Conservation (phyloP, 2,888 invertebrate genomes). For the Ormia ochracea region DNA sequence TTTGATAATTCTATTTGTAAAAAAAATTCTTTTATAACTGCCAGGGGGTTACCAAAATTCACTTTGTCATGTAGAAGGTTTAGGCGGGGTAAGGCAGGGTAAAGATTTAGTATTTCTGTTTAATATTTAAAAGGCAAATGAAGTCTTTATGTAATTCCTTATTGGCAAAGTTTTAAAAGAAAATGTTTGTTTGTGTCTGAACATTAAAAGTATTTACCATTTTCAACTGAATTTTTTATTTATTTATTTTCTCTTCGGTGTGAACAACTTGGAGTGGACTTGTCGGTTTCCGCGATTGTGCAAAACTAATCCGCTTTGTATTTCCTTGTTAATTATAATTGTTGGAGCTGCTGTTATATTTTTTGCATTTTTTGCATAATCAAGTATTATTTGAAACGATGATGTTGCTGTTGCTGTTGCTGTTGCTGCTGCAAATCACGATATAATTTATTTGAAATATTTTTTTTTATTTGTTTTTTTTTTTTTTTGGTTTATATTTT, state of each 20-base stretch:
- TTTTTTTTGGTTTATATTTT: neutral
- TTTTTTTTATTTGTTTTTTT: neutral
- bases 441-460: conserved; percentile 22
- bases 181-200: no score
- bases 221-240: neutral
- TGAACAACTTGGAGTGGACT: neutral
- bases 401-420: conserved; percentile 23
- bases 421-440: conserved; percentile 34
- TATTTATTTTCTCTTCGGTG: neutral
- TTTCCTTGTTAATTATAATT: conserved; percentile 26
- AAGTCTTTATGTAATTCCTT: no score
- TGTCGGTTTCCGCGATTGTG: neutral
- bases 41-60: no score
- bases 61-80: no score
- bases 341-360: neutral
- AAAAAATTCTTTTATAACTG: no score
- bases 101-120: no score
- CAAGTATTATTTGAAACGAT: conserved; percentile 16
- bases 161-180: no score
- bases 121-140: no score
- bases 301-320: conserved; percentile 37
- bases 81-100: no score
- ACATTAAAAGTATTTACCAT: conserved; percentile 37
- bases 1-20: no score
- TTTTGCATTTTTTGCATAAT: conserved; percentile 35